These are phyloP conservation scores for Varanus komodoensis DNA, from an alignment of 2,113 vertebrate genomes.

Conservation along the genomic window DNA sequence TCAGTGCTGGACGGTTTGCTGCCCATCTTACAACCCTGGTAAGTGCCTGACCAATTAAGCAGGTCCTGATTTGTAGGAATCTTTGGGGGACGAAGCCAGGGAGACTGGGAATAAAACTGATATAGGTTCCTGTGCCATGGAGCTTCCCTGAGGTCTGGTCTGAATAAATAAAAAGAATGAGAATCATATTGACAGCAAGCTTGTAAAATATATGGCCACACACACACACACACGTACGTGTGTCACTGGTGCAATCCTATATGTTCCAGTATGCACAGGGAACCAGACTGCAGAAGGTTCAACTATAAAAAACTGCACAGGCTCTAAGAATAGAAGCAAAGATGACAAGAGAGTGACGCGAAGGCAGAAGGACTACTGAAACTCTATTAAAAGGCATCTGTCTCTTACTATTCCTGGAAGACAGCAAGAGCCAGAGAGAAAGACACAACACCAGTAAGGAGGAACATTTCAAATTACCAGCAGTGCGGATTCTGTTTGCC, in stretches of 20 bases:
- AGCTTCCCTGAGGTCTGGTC: too few relatives aligned
- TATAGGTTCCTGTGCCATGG: too few relatives aligned
- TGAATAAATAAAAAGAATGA: too few relatives aligned
- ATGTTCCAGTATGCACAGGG: too few relatives aligned
- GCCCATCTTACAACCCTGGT: background rate
- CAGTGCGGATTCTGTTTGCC: background rate
- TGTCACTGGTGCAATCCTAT: too few relatives aligned
- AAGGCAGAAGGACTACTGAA: background rate
- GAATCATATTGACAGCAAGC: background rate
- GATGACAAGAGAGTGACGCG: background rate
- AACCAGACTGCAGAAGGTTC: too few relatives aligned
- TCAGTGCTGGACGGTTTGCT: background rate
- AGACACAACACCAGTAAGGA: background rate
- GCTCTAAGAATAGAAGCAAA: too few relatives aligned
- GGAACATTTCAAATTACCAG: background rate
- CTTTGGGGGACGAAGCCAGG: background rate
- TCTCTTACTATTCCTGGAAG: background rate
- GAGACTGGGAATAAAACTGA: too few relatives aligned
- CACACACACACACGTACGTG: too few relatives aligned
- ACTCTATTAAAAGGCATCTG: background rate
- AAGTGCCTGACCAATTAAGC: background rate
- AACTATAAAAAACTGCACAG: too few relatives aligned
- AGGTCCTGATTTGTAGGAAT: background rate
- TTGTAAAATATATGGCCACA: conserved; percentile 25
- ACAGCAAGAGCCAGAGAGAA: background rate